These are phyloP conservation scores for Athalia cordata DNA, from an alignment of 2,888 invertebrate species.

Conservation along the genomic window DNA sequence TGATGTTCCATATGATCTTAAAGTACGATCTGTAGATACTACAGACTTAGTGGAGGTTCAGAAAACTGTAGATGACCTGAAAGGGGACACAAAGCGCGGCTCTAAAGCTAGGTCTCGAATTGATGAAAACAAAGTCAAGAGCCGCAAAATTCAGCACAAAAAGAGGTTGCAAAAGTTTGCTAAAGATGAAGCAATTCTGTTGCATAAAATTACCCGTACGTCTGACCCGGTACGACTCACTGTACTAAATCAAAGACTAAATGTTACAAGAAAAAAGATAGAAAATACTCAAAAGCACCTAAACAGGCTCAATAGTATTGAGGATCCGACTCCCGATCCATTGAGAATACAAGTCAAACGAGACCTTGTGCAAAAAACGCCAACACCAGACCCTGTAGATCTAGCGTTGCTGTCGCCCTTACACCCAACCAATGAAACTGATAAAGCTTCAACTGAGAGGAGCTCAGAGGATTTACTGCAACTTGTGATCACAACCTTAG, in stretches of 20 bases:
- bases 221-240: constrained; percentile 32
- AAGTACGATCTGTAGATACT: not conserved
- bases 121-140: constrained; percentile 53
- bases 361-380: constrained; percentile 9
- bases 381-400: not conserved
- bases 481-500: constrained; percentile 15
- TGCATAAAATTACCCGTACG: constrained; percentile 52
- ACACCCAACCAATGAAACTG: not conserved
- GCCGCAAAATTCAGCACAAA: constrained; percentile 56
- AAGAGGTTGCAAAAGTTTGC: constrained; percentile 59
- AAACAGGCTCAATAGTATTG: constrained; percentile 54
- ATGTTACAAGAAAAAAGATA: constrained; percentile 62
- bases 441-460: not conserved
- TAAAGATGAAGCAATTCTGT: constrained; percentile 56
- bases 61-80: not conserved
- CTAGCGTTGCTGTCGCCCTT: not conserved
- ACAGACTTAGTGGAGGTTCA: not conserved
- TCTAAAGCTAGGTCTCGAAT: not conserved
- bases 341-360: constrained; percentile 28
- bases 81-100: not conserved
- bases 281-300: constrained; percentile 62
- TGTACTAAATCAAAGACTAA: constrained; percentile 58
- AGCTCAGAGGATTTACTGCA: not conserved
- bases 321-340: not conserved
- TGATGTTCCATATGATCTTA: not conserved